Percentiles rank a stretch among this genome's conserved stretches.
Conservation (phyloP, 2,888 invertebrate species). For the Agrotis puta region DNA sequence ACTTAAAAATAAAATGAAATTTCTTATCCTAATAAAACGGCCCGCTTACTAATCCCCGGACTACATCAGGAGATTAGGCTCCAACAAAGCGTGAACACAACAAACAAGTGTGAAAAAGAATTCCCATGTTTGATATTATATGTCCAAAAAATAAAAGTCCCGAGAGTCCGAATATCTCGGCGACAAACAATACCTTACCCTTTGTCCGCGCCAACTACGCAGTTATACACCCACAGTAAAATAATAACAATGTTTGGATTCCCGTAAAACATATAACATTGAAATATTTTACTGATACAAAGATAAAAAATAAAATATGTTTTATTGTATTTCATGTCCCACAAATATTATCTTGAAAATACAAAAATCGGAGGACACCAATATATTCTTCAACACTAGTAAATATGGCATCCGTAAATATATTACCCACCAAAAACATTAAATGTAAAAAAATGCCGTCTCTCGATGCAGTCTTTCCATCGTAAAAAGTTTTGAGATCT, state of each 20-base stretch:
- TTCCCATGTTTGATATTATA: constrained; percentile 40
- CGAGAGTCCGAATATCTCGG: constrained; percentile 16
- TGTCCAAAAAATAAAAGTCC: constrained; percentile 40
- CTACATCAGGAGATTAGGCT: not conserved
- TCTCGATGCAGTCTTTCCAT: too few species aligned
- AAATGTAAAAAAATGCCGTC: too few species aligned
- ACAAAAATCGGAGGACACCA: not conserved
- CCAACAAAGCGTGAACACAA: constrained; percentile 9
- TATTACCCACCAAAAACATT: too few species aligned
- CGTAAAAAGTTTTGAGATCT: too few species aligned
- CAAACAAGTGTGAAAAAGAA: constrained; percentile 22
- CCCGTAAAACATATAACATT: constrained; percentile 4
- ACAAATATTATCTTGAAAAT: not conserved
- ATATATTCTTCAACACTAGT: not conserved
- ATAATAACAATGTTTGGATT: constrained; percentile 22
- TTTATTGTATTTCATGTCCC: not conserved
- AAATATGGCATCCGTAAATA: not conserved
- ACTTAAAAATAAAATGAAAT: not conserved
- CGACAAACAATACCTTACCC: constrained; percentile 44
- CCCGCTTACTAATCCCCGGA: not conserved
- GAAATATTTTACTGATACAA: not conserved
- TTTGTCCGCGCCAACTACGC: constrained; percentile 39
- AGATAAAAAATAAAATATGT: not conserved
- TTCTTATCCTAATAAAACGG: too few species aligned
- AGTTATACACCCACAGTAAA: constrained; percentile 24